Percentiles rank a stretch among this genome's conserved stretches.
Evolutionary conservation across 1,140 invertebrate genomes (phyloP).

Genomic region (Amphibalanus amphitrite): DNA sequence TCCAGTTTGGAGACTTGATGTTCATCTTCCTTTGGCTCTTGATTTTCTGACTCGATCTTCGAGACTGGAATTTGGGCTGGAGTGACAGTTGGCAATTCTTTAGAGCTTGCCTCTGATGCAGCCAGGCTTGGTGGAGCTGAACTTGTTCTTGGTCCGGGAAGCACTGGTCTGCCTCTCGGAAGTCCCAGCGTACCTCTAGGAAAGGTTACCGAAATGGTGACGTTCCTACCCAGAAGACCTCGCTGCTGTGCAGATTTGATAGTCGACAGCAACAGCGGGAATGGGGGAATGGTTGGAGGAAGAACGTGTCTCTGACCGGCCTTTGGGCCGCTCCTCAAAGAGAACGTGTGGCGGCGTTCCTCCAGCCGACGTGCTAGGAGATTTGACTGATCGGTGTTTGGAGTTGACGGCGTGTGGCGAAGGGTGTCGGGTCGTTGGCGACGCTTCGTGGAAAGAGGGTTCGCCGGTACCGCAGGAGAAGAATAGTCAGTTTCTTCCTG

Average conservation of each 20-base stretch:
- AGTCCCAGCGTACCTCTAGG: not conserved
- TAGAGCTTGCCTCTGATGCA: no score
- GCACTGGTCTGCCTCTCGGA: no score
- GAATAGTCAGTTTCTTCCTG: not conserved
- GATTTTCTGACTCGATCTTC: not conserved
- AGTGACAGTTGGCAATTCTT: no score
- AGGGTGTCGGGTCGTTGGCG: not conserved
- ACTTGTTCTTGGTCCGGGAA: no score
- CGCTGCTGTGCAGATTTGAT: not conserved
- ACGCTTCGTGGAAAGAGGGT: not conserved
- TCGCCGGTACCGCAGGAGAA: no score
- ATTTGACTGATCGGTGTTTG: not conserved
- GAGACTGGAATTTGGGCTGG: no score
- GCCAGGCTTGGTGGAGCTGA: not conserved
- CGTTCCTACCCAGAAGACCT: not conserved
- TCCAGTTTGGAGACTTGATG: not conserved
- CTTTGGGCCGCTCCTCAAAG: not conserved
- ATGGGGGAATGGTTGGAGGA: not conserved
- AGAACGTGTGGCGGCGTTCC: not conserved
- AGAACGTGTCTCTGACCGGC: not conserved
- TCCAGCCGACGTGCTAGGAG: not conserved
- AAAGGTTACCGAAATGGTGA: not conserved
- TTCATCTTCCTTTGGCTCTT: not conserved
- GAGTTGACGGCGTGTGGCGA: no score
- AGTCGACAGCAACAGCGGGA: not conserved